phyloP scores from a whole-genome alignment of 2,797 vertebrate species.

The Serranus cabrilla region DNA sequence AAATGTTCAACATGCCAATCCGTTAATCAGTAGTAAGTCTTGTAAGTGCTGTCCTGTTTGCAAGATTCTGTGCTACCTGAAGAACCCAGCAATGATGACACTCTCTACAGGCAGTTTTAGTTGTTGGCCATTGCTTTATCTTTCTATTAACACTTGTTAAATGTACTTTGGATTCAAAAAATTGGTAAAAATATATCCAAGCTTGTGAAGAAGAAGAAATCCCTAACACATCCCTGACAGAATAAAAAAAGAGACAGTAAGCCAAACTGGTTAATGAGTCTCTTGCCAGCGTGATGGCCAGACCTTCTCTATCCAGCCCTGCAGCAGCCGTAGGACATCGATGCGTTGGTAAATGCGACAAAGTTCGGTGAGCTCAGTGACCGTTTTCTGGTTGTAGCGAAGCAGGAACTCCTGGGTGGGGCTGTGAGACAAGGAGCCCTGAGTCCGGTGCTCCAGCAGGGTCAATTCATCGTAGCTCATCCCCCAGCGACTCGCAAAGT shows the following conservation, averaged over 20 bases:
- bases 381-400: conserved; percentile 94
- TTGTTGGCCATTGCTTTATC: conserved; percentile 9
- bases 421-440: conserved; percentile 89
- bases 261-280: conserved; percentile 71
- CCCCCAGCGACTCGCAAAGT: conserved; percentile 99
- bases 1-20: not conserved
- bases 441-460: conserved; percentile 93
- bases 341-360: conserved; percentile 95
- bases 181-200: conserved; percentile 16
- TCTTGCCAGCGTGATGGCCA: conserved; percentile 93
- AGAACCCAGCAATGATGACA: not conserved
- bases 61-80: not conserved
- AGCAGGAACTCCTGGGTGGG: conserved; percentile 96
- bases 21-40: not conserved
- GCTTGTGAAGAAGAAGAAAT: conserved; percentile 22
- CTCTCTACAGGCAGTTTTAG: not conserved
- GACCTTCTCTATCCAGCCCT: conserved; percentile 95
- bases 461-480: conserved; percentile 98
- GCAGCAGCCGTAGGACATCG: conserved; percentile 93
- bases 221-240: conserved; percentile 13
- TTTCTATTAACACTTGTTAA: conserved; percentile 2
- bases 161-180: conserved; percentile 1
- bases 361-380: conserved; percentile 94
- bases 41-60: not conserved
- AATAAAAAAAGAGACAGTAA: conserved; percentile 15